Evolutionary conservation across 2,888 invertebrate species (phyloP).

Genomic region (Branchellion lobata): DNA sequence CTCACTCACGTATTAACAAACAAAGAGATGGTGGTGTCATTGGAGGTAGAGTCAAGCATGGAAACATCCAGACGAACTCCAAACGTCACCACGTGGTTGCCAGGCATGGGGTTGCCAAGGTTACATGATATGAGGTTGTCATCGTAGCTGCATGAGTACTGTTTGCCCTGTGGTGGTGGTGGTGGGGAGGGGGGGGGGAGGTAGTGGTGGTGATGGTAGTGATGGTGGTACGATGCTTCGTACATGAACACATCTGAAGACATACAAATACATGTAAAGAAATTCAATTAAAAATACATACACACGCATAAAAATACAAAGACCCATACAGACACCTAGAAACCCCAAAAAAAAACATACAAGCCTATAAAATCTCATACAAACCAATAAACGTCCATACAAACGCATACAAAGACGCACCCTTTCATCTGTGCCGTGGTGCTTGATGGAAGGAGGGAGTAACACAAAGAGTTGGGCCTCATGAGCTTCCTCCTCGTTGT

Average conservation of each 20-base stretch:
- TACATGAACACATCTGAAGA: no score
- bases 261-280: no score
- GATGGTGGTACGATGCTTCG: no score
- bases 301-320: no score
- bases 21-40: slow-evolving; percentile 16
- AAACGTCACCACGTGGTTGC: slow-evolving; percentile 4
- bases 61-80: slow-evolving; percentile 32
- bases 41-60: neutral
- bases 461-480: slow-evolving; percentile 48
- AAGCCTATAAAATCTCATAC: no score
- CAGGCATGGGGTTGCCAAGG: slow-evolving; percentile 31
- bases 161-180: slow-evolving; percentile 32
- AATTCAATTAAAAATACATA: no score
- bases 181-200: no score
- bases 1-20: slow-evolving; percentile 37
- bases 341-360: no score
- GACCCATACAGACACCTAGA: no score
- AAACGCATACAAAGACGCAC: slow-evolving; percentile 19
- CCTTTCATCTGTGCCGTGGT: slow-evolving; percentile 46
- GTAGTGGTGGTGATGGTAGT: no score
- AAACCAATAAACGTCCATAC: no score
- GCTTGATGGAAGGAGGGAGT: slow-evolving; percentile 46
- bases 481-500: slow-evolving; percentile 71
- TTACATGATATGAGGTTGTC: slow-evolving; percentile 11
- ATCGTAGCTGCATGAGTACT: slow-evolving; percentile 21